These are phyloP conservation scores for Myathropa florea DNA, from an alignment of 2,888 invertebrate species.

Conservation along the genomic window DNA sequence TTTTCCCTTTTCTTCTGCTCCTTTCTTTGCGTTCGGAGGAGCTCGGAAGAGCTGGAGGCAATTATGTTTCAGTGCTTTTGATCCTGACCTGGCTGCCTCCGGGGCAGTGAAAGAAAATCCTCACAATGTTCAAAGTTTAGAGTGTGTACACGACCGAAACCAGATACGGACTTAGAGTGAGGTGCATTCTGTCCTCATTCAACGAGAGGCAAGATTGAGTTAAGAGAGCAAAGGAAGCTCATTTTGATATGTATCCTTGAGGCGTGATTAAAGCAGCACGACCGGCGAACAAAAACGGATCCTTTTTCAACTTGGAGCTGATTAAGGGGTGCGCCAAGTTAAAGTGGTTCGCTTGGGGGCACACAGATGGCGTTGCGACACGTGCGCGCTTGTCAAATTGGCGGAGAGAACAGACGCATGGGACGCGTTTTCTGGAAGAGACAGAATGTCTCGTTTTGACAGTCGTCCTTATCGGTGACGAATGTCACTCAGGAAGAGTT, in stretches of 20 bases:
- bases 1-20: background rate
- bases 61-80: conserved; percentile 58
- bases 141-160: background rate
- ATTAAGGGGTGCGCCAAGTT: conserved; percentile 18
- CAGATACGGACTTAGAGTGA: too few relatives aligned
- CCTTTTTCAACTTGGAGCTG: conserved; percentile 27
- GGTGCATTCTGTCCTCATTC: conserved; percentile 7
- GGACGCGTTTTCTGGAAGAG: too few relatives aligned
- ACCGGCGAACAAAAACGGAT: conserved; percentile 34
- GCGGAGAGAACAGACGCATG: background rate
- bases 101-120: background rate
- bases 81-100: conserved; percentile 43
- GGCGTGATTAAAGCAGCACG: conserved; percentile 20
- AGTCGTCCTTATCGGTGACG: too few relatives aligned
- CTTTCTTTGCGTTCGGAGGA: background rate
- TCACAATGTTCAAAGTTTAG: conserved; percentile 9
- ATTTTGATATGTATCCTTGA: conserved; percentile 6
- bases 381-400: background rate
- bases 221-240: background rate
- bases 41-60: conserved; percentile 29
- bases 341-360: background rate
- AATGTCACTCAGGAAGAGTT: background rate
- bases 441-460: too few relatives aligned
- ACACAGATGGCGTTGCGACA: background rate
- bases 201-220: background rate